Evolutionary conservation across 2,888 invertebrate species (phyloP), one percentile per base, ranked within the genome.

Genomic region (Ptycholaimellus sp.): DNA sequence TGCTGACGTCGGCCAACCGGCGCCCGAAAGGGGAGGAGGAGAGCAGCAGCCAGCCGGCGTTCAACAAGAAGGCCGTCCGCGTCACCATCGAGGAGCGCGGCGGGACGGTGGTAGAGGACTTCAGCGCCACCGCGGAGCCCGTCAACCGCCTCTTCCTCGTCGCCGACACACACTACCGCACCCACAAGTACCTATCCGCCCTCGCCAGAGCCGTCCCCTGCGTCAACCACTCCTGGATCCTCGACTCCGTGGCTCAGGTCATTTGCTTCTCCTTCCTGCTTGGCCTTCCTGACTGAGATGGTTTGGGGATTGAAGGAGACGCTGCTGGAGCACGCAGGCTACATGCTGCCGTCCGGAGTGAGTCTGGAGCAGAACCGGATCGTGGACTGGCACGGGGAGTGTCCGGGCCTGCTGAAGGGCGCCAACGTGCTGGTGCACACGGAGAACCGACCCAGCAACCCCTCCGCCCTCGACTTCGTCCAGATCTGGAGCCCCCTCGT

Each of bases 131-230:
- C 32, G 32, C 37, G 3, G 30, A 40, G 6, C 16, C 35, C 7
- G 29, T 36, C 9, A 33, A 42, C 2, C 44, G 41, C 11, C 37
- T 43, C 1, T 47, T 44, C 35, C 45, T 56, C 21, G 44, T 77
- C 38, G 71, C 76, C 0, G 72, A 74, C 7, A 66, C 72, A 14
- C 72, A 73, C 29, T 74, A 74, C 47, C 64, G 71, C 37, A 77
- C 77, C 0, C 70, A 72, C 9, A 76, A 76, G 53, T 75, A 72
- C 57, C 65, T 78, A 46, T 69, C 72, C 45, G 74, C 73, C 45
- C 54, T 78, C 29, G 73, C 75, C 0, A 68, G 69, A 2, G 71
- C 71, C 40, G 66, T 76, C 33, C 65, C 64, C 2, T 68, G 71
- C 5, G 60, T 75, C 3, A 70, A 70, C 30, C 73, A 76, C 58